Evolutionary conservation across 1,140 invertebrate genomes (phyloP).

Genomic region (Diprion similis): DNA sequence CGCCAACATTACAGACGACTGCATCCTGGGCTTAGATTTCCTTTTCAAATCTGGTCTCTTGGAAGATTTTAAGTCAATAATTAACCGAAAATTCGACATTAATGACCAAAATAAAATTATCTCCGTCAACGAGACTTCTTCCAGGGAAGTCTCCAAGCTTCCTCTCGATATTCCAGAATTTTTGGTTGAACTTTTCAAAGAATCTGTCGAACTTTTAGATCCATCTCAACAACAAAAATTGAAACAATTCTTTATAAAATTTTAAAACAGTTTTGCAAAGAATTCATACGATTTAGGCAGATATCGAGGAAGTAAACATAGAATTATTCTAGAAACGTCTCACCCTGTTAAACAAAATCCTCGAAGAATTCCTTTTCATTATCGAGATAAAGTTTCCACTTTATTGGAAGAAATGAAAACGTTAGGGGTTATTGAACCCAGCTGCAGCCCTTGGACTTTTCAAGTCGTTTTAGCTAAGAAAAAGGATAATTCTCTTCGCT

Average conservation of each 20-base stretch:
- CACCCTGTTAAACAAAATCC: not conserved
- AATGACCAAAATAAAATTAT: constrained; percentile 4
- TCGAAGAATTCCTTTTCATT: constrained; percentile 10
- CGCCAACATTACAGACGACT: constrained; percentile 8
- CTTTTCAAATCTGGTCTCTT: constrained; percentile 1
- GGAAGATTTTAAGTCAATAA: not conserved
- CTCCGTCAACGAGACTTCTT: not conserved
- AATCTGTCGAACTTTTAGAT: no score
- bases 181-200: no score
- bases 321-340: constrained; percentile 6
- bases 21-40: constrained; percentile 15
- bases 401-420: constrained; percentile 34
- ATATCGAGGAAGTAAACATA: constrained; percentile 10
- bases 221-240: not conserved
- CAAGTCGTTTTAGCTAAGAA: constrained; percentile 36
- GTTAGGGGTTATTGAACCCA: constrained; percentile 26
- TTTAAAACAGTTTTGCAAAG: not conserved
- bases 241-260: not conserved
- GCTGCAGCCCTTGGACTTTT: constrained; percentile 30
- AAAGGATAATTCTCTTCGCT: constrained; percentile 21
- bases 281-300: constrained; percentile 5
- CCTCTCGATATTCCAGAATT: no score
- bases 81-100: not conserved
- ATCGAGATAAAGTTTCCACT: constrained; percentile 4
- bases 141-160: not conserved